These are phyloP conservation scores for Sciurus carolinensis DNA, from an alignment of 2,797 vertebrate genomes.

Conservation along the genomic window DNA sequence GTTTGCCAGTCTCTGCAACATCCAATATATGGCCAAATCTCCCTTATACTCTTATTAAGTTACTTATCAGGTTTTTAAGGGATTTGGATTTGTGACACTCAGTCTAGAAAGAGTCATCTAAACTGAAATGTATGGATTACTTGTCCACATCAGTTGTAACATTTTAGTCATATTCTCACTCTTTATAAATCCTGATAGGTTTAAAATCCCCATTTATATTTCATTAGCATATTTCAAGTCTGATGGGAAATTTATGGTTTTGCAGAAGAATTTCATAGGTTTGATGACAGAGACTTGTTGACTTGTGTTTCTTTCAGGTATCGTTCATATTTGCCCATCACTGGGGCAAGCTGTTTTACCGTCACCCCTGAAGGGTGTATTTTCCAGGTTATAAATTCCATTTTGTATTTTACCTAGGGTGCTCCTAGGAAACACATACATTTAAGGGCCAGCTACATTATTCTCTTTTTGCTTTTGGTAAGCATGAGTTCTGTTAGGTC, in stretches of 20 bases:
- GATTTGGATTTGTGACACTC: neutral
- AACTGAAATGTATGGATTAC: neutral
- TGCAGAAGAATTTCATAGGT: neutral
- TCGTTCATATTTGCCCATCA: neutral
- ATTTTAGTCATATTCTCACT: neutral
- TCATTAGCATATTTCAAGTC: conserved; percentile 18
- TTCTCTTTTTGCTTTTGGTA: conserved; percentile 38
- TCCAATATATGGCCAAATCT: neutral
- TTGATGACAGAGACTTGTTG: neutral
- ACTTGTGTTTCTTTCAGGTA: neutral
- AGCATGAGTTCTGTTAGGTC: neutral
- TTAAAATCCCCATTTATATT: neutral
- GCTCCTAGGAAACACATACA: neutral
- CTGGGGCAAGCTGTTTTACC: neutral
- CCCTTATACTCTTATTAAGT: neutral
- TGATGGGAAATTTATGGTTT: neutral
- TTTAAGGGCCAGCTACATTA: neutral
- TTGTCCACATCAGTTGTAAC: neutral
- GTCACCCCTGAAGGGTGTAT: neutral
- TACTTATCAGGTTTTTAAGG: neutral
- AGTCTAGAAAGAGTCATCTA: neutral
- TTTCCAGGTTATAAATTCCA: neutral
- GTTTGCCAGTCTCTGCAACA: neutral
- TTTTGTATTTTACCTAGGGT: conserved; percentile 24
- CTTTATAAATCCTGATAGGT: neutral